These are phyloP conservation scores for Triplophysa bombifrons DNA, from an alignment of 2,797 vertebrate species.

Conservation along the genomic window DNA sequence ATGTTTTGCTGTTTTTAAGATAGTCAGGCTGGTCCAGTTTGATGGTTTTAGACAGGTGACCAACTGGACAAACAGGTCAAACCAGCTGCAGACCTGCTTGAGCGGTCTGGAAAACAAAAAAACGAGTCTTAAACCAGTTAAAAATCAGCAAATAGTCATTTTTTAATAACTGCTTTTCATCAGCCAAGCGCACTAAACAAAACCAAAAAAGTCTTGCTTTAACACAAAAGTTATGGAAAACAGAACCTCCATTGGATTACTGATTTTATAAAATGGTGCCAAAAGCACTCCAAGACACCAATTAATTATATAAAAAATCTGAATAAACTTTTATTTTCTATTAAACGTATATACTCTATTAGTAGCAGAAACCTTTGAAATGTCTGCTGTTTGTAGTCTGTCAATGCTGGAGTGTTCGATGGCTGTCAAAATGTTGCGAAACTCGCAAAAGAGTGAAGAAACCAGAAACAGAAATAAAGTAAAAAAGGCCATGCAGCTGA, in stretches of 20 bases:
- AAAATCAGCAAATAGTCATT: too few relatives aligned
- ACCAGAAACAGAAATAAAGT: conserved; percentile 40
- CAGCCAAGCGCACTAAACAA: too few relatives aligned
- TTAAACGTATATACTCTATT: background rate
- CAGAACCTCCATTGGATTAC: background rate
- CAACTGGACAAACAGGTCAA: background rate
- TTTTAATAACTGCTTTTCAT: too few relatives aligned
- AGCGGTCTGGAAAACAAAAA: background rate
- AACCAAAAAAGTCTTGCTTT: background rate
- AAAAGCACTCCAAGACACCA: too few relatives aligned
- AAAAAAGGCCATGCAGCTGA: conserved; percentile 68
- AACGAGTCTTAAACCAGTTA: too few relatives aligned
- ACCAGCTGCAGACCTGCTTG: background rate
- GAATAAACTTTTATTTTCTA: too few relatives aligned
- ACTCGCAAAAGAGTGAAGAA: conserved; percentile 50
- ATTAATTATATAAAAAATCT: too few relatives aligned
- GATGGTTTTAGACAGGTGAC: background rate
- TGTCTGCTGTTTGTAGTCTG: background rate
- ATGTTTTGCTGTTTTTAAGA: background rate
- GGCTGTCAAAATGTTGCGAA: conserved; percentile 42
- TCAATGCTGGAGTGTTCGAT: conserved; percentile 10
- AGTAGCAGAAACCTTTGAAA: background rate
- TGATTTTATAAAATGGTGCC: too few relatives aligned
- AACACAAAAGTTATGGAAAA: too few relatives aligned
- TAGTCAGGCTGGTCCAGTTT: background rate